Conservation (phyloP, 2,888 invertebrate genomes). For the Eueremaeus valkanovi region DNA sequence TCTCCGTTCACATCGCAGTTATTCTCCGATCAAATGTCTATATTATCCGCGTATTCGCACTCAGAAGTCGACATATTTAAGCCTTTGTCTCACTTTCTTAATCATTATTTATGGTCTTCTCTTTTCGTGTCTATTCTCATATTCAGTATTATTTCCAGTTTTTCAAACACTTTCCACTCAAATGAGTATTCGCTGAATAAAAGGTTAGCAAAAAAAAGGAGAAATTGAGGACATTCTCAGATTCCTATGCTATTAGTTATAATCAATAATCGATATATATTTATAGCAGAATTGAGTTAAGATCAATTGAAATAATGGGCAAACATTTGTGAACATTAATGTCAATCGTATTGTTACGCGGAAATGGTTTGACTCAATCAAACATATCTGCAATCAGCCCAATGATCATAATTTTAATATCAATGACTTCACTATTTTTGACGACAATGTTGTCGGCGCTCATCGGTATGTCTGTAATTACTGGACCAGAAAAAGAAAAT, state of each 20-base stretch:
- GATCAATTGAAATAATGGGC: background rate
- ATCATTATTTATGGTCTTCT: background rate
- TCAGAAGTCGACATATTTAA: background rate
- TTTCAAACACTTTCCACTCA: background rate
- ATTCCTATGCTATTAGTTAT: too few species aligned
- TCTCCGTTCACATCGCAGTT: background rate
- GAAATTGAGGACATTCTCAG: too few species aligned
- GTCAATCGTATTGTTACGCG: slow-evolving; percentile 3
- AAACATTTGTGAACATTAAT: background rate
- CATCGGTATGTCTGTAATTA: slow-evolving; percentile 8
- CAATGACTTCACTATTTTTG: background rate
- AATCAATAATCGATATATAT: background rate
- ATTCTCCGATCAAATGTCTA: background rate
- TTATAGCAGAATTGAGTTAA: background rate
- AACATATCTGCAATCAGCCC: background rate
- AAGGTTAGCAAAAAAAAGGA: background rate
- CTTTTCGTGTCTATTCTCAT: background rate
- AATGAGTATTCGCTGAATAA: background rate
- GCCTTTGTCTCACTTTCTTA: background rate
- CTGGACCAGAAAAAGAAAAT: background rate
- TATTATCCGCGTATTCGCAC: background rate
- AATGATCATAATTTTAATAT: background rate
- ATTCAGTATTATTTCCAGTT: background rate
- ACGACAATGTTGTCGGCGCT: slow-evolving; percentile 6
- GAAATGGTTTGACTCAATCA: slow-evolving; percentile 6